Evolutionary conservation across 2,797 vertebrate genomes (phyloP).

Genomic region (Salmo trutta): DNA sequence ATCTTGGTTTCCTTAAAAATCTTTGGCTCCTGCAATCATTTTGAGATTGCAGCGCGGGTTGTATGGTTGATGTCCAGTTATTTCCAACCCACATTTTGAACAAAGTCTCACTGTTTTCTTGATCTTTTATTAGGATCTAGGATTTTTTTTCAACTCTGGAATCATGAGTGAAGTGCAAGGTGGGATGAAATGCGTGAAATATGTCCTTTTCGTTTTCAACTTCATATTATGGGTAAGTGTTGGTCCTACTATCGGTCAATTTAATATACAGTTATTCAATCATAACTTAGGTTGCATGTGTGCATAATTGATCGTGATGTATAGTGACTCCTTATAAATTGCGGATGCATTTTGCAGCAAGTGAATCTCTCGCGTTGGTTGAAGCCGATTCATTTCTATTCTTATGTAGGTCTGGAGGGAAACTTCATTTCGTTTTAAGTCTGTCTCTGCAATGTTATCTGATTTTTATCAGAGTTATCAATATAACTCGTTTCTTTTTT

Average conservation of each 20-base stretch:
- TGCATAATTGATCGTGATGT: too few relatives aligned
- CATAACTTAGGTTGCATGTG: conserved; percentile 4
- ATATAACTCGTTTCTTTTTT: too few relatives aligned
- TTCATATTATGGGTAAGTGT: conserved; percentile 96
- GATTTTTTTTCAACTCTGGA: conserved; percentile 8
- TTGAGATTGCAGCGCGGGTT: conserved; percentile 46
- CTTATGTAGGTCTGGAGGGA: background rate
- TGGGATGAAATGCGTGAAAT: conserved; percentile 92
- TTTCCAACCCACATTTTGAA: background rate
- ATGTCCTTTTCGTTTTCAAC: conserved; percentile 92
- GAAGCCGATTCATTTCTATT: background rate
- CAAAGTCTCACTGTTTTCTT: background rate
- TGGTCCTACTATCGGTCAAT: background rate
- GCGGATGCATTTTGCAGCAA: too few relatives aligned
- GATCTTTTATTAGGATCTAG: background rate
- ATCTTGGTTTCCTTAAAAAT: too few relatives aligned
- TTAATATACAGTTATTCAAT: background rate
- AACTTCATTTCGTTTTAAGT: background rate
- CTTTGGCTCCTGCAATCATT: conserved; percentile 40
- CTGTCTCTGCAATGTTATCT: background rate
- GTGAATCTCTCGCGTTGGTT: background rate
- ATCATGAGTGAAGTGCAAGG: conserved; percentile 86
- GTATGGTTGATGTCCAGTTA: conserved; percentile 34
- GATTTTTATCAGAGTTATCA: background rate
- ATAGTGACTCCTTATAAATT: background rate